These are phyloP conservation scores for Aelia acuminata DNA, from an alignment of 2,888 invertebrate species.

Conservation along the genomic window DNA sequence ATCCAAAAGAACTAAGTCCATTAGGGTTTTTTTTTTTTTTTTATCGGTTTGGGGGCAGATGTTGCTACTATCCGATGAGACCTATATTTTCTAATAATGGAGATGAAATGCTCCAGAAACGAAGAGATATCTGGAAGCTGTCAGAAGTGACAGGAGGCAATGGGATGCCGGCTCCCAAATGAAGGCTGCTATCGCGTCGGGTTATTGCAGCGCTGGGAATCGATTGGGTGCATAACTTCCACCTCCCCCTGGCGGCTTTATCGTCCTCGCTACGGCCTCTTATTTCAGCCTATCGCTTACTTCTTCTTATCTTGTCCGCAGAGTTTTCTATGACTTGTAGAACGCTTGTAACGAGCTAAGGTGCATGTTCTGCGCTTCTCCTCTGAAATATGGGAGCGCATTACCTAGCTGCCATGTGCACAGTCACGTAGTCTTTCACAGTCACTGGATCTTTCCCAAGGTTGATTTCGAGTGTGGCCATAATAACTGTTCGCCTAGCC, in stretches of 20 bases:
- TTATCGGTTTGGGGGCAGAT: neutral
- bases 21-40: too few species aligned
- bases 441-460: too few species aligned
- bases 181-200: neutral
- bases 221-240: neutral
- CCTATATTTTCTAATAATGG: neutral
- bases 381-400: neutral
- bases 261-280: neutral
- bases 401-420: neutral
- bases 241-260: neutral
- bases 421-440: too few species aligned
- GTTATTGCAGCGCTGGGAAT: neutral
- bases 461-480: too few species aligned
- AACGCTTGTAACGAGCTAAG: neutral
- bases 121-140: neutral
- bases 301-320: neutral
- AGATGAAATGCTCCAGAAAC: slow-evolving; percentile 12
- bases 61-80: neutral
- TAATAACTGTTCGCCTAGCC: too few species aligned
- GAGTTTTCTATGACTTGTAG: neutral
- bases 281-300: neutral
- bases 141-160: slow-evolving; percentile 7
- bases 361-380: neutral
- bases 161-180: neutral
- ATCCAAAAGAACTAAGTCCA: too few species aligned